Conservation (phyloP, 2,113 vertebrate genomes). For the Melanostigma gelatinosum region DNA sequence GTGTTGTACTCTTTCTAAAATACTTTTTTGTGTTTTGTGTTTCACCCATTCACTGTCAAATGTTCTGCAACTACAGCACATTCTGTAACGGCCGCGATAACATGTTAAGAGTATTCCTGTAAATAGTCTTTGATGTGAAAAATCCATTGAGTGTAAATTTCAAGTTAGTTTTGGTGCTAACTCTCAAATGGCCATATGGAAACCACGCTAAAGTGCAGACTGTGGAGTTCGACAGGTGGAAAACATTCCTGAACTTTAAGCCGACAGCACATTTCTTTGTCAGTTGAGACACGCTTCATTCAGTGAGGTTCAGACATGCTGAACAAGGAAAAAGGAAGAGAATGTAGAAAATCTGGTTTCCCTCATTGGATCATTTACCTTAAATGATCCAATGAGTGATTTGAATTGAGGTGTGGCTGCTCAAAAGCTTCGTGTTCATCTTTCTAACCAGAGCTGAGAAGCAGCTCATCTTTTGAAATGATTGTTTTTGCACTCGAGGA, state of each 20-base stretch:
- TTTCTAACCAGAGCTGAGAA: neutral
- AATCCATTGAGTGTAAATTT: neutral
- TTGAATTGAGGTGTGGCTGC: neutral
- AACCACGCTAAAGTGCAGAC: neutral
- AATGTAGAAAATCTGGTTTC: constrained; percentile 32
- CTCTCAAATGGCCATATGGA: neutral
- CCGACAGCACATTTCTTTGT: neutral
- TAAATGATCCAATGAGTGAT: neutral
- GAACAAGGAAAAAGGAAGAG: constrained; percentile 2
- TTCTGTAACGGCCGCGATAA: neutral
- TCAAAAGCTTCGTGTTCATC: neutral
- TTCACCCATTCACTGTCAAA: neutral
- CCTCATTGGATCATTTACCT: neutral
- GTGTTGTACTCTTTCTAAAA: neutral
- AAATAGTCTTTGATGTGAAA: neutral
- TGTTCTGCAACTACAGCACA: neutral
- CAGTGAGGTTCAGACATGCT: neutral
- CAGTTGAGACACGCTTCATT: neutral
- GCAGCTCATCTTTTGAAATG: too few species aligned
- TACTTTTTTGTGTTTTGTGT: too few species aligned
- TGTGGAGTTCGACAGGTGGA: neutral
- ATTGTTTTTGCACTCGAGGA: too few species aligned
- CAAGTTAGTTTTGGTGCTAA: neutral
- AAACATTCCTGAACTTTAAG: neutral
- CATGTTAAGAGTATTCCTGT: neutral